Evolutionary conservation across 2,797 vertebrate species (phyloP).

Genomic region (Mormyrops attenuatus): DNA sequence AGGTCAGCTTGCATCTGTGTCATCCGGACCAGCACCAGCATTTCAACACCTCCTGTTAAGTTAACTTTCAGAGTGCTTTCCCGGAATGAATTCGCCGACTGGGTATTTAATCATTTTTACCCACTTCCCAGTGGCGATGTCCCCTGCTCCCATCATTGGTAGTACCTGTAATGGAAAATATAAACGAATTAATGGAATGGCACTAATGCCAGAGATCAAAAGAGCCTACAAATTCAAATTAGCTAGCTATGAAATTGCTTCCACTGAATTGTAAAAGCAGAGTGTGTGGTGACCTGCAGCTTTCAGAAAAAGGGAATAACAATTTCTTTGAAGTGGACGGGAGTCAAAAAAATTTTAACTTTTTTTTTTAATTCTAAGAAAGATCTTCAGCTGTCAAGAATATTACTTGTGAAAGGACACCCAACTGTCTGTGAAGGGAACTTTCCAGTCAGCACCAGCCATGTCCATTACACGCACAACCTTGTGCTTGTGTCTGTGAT

Average conservation of each 20-base stretch:
- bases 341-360: conserved; percentile 11
- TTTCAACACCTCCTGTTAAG: conserved; percentile 14
- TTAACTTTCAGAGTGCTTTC: conserved; percentile 24
- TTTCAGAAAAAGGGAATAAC: conserved; percentile 32
- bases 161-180: conserved; percentile 55
- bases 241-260: conserved; percentile 51
- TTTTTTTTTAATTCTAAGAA: conserved; percentile 20
- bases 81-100: conserved; percentile 14
- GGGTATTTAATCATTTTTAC: conserved; percentile 31
- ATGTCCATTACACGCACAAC: background rate
- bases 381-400: conserved; percentile 23
- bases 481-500: background rate
- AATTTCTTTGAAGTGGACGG: conserved; percentile 24
- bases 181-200: conserved; percentile 50
- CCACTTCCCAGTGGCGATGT: conserved; percentile 22
- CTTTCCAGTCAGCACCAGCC: background rate
- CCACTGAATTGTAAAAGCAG: conserved; percentile 38
- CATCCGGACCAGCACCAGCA: background rate
- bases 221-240: conserved; percentile 46
- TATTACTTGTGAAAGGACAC: background rate
- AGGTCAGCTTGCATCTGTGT: background rate
- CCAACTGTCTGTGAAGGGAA: background rate
- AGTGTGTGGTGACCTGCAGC: conserved; percentile 34
- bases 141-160: conserved; percentile 31
- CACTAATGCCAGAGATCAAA: conserved; percentile 51